Conservation (phyloP, 2,888 invertebrate species). For the Chaitophorus viminalis region DNA sequence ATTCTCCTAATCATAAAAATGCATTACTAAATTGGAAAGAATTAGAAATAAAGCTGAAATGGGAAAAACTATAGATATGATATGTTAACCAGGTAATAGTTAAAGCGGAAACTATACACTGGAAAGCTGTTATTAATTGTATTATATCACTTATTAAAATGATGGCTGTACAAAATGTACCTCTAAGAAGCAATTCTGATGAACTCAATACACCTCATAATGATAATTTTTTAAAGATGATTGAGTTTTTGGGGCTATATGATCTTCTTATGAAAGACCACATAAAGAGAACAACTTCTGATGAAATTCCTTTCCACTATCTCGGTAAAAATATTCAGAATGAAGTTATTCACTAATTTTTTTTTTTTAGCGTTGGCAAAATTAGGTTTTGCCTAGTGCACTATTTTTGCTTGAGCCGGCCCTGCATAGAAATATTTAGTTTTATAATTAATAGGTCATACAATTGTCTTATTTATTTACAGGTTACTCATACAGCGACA, state of each 20-base stretch:
- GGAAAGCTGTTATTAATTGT: constrained; percentile 3
- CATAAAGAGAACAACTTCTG: not conserved
- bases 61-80: constrained; percentile 18
- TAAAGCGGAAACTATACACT: not conserved
- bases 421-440: too few species aligned
- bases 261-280: constrained; percentile 7
- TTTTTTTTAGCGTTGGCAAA: too few species aligned
- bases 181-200: not conserved
- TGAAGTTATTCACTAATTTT: too few species aligned
- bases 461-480: too few species aligned
- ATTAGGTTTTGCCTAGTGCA: too few species aligned
- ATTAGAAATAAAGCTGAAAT: not conserved
- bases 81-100: not conserved
- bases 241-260: not conserved
- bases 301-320: not conserved
- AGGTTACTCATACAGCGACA: too few species aligned
- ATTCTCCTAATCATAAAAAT: constrained; percentile 1
- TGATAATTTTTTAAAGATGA: not conserved
- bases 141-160: constrained; percentile 20
- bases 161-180: not conserved
- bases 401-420: too few species aligned
- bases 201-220: not conserved
- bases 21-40: constrained; percentile 15
- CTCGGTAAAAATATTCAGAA: not conserved
- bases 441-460: too few species aligned